Evolutionary conservation across 2,113 vertebrate genomes (phyloP), one percentile per base, ranked within the genome.

Genomic region (Columba janthina): DNA sequence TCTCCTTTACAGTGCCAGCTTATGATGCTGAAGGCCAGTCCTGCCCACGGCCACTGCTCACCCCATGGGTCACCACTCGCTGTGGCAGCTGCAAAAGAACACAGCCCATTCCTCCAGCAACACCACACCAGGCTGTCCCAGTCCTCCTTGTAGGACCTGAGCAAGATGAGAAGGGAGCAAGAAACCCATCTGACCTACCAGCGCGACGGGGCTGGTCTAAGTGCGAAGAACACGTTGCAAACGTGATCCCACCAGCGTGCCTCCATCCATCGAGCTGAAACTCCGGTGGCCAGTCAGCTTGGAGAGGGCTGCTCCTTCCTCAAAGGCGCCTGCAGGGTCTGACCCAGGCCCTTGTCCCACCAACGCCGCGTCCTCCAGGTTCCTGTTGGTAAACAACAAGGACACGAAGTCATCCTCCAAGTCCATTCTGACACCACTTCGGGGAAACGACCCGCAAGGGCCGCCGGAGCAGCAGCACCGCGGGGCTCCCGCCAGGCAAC

Each of bases 11-110:
- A 5, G 3, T 71, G 1, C 0, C 8, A 31, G n/a, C 53, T 9
- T 0, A 1, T 1, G 16, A 3, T 6, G 62, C 72, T 2, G 32
- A 7, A 56, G 82, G 74, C 78, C 46, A 0, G 46, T 0, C 36
- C 74, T 26, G 34, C 77, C 84, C 67, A 0, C 1, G 11, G 79
- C 72, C 61, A 0, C 74, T 2, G 44, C 72, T n/a, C 8, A 5
- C 46, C 75, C 71, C 42, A 2, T 2, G 61, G 65, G 60, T 3
- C 56, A 11, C 56, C 46, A 6, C 7, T 4, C 61, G 2, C 3
- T 2, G 36, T 11, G 56, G 11, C 2, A 8, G 12, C 46, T 46
- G n/a, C 3, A 5, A 29, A 25, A 10, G 40, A 38, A 26, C 71
- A 2, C 32, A 4, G 66, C 38, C 60, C 5, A 1, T 3, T 32